Base-by-base conservation (phyloP, 35 echinoderm and acorn worm species). In the Hemicentrotus pulcherrimus region DNA sequence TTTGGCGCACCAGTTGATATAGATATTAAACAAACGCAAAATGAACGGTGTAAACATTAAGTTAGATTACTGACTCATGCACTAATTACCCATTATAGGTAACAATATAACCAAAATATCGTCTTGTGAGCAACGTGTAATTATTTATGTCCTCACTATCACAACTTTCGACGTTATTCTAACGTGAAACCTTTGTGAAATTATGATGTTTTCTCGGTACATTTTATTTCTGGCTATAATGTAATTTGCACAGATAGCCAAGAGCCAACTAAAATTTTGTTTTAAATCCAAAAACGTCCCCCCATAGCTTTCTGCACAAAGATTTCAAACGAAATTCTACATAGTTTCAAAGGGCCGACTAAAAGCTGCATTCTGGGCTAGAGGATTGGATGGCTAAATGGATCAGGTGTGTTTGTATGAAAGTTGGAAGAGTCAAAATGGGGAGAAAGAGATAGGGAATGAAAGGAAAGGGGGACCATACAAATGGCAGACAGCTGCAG, bases 281-380 rank as follows among this genome's bases (percentile, higher is more conserved):
- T 28, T 55, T 30, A 28, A n/a, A n/a, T 78, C 50, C 52, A 78
- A n/a, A 78, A 28, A 78, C 4, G 65, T 78, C 24, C 24, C 22
- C 4, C 24, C 6, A 22, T 59, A 6, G 7, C 65, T 28, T 4
- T 78, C 65, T 22, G 65, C 28, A 78, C 19, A 78, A 78, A 6
- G 28, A n/a, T 8, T 78, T n/a, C 28, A 8, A 78, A 78, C 65
- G 65, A 78, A 78, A 78, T 78, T 78, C 65, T 78, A 78, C 65
- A 78, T 78, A 78, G 19, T 78, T 71, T 78, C 65, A 78, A 78
- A 78, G 65, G 65, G 65, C 65, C 65, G 65, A 78, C 65, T 78
- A n/a, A 78, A 78, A n/a, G 65, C 18, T 78, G 65, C 65, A 78
- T 78, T 78, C n/a, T 78, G 19, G 65, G 65, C 65, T n/a, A 28